These are phyloP conservation scores for Threskiornis aethiopicus DNA, from an alignment of 2,797 vertebrate species.

Conservation along the genomic window DNA sequence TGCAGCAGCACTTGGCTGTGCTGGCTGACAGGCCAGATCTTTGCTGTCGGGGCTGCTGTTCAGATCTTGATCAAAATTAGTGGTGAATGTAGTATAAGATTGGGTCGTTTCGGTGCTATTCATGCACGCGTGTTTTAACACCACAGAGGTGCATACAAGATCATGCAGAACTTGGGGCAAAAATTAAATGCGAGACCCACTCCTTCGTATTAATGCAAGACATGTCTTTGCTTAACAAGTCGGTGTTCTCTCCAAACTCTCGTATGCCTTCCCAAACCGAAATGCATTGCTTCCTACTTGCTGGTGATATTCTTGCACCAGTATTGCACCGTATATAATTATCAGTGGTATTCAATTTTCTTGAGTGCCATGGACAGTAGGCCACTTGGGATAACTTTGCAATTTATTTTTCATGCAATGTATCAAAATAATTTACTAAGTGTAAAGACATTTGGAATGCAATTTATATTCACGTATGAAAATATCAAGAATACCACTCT, in stretches of 20 bases:
- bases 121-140: background rate
- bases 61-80: background rate
- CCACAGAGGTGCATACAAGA: background rate
- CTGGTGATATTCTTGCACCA: background rate
- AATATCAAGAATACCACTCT: background rate
- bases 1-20: background rate
- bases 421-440: background rate
- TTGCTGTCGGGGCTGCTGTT: background rate
- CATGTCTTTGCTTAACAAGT: background rate
- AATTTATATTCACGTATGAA: background rate
- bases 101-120: background rate
- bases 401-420: background rate
- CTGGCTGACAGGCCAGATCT: background rate
- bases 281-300: background rate
- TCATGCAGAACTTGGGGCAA: background rate
- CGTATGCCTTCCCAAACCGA: background rate
- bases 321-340: background rate
- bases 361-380: background rate
- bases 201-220: background rate
- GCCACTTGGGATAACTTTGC: background rate
- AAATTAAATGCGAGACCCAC: background rate
- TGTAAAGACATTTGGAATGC: background rate
- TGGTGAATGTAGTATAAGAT: background rate
- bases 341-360: background rate
- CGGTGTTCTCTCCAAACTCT: background rate